Conservation (phyloP, 2,888 invertebrate genomes). For the Eustalomyia histrio region DNA sequence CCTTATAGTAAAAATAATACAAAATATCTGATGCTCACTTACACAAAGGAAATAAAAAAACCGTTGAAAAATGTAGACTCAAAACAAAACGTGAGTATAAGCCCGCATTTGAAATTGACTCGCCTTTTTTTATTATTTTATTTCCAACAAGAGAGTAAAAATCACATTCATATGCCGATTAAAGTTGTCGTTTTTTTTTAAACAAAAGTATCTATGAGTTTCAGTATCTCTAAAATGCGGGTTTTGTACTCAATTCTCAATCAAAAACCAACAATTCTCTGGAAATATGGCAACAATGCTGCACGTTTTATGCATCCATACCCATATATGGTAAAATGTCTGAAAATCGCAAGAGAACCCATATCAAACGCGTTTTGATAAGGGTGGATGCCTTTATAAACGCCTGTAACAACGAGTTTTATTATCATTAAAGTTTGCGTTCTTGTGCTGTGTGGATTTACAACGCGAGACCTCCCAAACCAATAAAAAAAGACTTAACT, state of each 20-base stretch:
- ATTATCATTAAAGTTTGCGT: conserved; percentile 79
- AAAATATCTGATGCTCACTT: conserved; percentile 31
- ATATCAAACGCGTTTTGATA: conserved; percentile 70
- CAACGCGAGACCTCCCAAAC: conserved; percentile 70
- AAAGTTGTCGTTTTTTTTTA: conserved; percentile 33
- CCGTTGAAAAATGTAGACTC: conserved; percentile 39
- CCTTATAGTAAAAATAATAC: background rate
- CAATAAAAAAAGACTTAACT: conserved; percentile 76
- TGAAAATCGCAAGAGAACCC: conserved; percentile 72
- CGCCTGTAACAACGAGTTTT: conserved; percentile 77
- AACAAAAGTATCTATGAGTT: conserved; percentile 18
- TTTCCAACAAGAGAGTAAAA: conserved; percentile 21
- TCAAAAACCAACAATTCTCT: conserved; percentile 68
- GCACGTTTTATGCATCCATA: conserved; percentile 73
- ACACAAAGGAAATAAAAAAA: conserved; percentile 42
- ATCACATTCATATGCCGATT: conserved; percentile 24
- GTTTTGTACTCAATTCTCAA: conserved; percentile 50
- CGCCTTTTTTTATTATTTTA: conserved; percentile 39
- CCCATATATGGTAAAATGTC: conserved; percentile 80
- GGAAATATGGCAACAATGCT: conserved; percentile 71
- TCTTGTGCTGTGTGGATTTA: conserved; percentile 78
- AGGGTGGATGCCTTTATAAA: conserved; percentile 79
- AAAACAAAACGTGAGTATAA: conserved; percentile 39
- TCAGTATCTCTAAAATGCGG: conserved; percentile 43
- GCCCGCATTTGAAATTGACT: conserved; percentile 49